These are phyloP conservation scores for Athetis lepigone DNA, from an alignment of 2,888 invertebrate species.

Conservation along the genomic window DNA sequence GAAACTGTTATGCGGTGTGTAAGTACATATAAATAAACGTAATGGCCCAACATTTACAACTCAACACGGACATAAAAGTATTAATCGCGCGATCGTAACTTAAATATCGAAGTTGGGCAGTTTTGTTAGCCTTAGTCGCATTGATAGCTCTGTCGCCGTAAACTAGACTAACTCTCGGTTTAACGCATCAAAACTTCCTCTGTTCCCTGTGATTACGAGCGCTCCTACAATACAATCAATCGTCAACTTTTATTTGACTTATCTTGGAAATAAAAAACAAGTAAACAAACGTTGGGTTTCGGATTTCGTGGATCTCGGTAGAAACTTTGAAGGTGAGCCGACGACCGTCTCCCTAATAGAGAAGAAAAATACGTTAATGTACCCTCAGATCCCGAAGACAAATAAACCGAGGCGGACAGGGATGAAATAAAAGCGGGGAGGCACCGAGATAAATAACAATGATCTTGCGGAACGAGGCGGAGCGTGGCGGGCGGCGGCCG, in stretches of 20 bases:
- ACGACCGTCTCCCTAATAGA: slow-evolving; percentile 88
- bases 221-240: slow-evolving; percentile 87
- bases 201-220: slow-evolving; percentile 80
- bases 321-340: slow-evolving; percentile 88
- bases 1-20: slow-evolving; percentile 68
- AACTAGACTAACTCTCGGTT: slow-evolving; percentile 74
- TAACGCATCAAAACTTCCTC: slow-evolving; percentile 77
- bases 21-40: slow-evolving; percentile 67
- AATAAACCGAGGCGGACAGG: slow-evolving; percentile 88
- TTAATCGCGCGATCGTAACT: slow-evolving; percentile 68
- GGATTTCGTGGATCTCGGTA: slow-evolving; percentile 80
- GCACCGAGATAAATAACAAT: slow-evolving; percentile 88
- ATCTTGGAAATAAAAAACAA: slow-evolving; percentile 87
- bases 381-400: slow-evolving; percentile 89
- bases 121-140: slow-evolving; percentile 68
- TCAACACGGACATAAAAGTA: slow-evolving; percentile 69
- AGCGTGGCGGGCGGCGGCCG: slow-evolving; percentile 45
- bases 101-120: slow-evolving; percentile 74
- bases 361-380: slow-evolving; percentile 91
- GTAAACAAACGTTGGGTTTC: slow-evolving; percentile 80
- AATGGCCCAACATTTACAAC: slow-evolving; percentile 65
- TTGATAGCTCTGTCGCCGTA: slow-evolving; percentile 70
- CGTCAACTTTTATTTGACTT: slow-evolving; percentile 90
- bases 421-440: slow-evolving; percentile 87
- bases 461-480: slow-evolving; percentile 79